Base-by-base conservation (phyloP, 2,113 vertebrate species). In the Alethe diademata region DNA sequence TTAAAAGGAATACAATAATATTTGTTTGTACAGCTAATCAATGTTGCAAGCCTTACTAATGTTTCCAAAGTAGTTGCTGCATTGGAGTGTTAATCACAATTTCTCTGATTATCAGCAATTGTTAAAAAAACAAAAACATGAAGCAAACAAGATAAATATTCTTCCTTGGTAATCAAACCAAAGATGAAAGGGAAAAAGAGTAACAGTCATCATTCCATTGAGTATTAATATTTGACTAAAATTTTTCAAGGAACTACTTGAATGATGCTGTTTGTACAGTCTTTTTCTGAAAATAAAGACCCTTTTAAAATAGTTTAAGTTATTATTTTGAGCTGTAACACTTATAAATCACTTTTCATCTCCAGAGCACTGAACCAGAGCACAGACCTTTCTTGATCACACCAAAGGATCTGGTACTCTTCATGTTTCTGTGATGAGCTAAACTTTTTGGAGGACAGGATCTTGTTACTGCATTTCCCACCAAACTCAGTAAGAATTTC, bases 1-100 rank as follows among this genome's bases (percentile, higher is more conserved):
- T 51, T 74, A 88, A 86, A 86, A 88, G 40, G 40, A 92, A 51
- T 60, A 70, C 0, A 0, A 47, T 56, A 67, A 29, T 87, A 53
- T 60, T 86, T 92, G 54, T 91, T 78, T 76, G 54, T 65, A 76
- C 13, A 82, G 42, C 74, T 95, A 95, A 94, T 88, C 90, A 91
- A 54, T 50, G 78, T 50, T 83, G 45, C 71, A 93, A 58, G 53
- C 22, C 71, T 82, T 71, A 72, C 23, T 85, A 58, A 97, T 70
- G 81, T 66, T 95, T 85, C 71, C 5, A 3, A 35, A 88, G 67
- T 54, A 87, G 70, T 10, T 78, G 71, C 43, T 91, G 33, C 72
- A 86, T 17, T 73, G 58, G 36, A 82, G 62, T 56, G 70, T 70
- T 95, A 85, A 93, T 82, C 62, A 90, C 0, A 0, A 33, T 50